phyloP scores from a whole-genome alignment of 2,797 vertebrate genomes.

The Sphenodon punctatus region DNA sequence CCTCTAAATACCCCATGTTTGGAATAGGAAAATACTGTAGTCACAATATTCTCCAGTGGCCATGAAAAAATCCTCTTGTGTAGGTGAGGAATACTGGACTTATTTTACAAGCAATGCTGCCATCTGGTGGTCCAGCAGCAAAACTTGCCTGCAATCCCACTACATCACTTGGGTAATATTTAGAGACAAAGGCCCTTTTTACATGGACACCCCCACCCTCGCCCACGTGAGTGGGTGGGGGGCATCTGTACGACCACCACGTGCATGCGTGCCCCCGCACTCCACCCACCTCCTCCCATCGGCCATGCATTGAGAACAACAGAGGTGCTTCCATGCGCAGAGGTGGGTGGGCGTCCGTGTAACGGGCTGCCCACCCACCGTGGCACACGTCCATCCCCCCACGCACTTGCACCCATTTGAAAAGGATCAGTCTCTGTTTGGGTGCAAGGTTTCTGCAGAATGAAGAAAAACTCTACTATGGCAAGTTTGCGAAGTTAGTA shows the following conservation, averaged over 20 bases:
- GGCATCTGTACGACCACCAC: too few relatives aligned
- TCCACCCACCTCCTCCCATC: too few relatives aligned
- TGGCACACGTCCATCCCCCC: too few relatives aligned
- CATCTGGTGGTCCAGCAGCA: conserved; percentile 69
- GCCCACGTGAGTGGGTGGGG: too few relatives aligned
- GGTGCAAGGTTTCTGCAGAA: background rate
- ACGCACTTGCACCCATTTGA: too few relatives aligned
- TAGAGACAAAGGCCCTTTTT: background rate
- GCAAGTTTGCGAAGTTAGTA: background rate
- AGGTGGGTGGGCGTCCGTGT: too few relatives aligned
- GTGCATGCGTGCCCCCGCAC: too few relatives aligned
- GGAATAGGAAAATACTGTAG: background rate
- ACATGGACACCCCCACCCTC: too few relatives aligned
- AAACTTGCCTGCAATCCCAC: background rate
- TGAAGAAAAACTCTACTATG: background rate
- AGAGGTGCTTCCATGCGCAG: too few relatives aligned
- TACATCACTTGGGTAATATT: background rate
- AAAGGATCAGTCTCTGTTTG: too few relatives aligned
- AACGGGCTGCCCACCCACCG: too few relatives aligned
- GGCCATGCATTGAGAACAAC: too few relatives aligned
- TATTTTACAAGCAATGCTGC: conserved; percentile 58
- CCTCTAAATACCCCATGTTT: background rate
- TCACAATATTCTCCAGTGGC: background rate
- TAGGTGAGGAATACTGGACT: background rate
- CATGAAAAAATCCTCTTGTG: background rate